Conservation (phyloP, 2,113 vertebrate species). For the Rhinoderma darwinii region DNA sequence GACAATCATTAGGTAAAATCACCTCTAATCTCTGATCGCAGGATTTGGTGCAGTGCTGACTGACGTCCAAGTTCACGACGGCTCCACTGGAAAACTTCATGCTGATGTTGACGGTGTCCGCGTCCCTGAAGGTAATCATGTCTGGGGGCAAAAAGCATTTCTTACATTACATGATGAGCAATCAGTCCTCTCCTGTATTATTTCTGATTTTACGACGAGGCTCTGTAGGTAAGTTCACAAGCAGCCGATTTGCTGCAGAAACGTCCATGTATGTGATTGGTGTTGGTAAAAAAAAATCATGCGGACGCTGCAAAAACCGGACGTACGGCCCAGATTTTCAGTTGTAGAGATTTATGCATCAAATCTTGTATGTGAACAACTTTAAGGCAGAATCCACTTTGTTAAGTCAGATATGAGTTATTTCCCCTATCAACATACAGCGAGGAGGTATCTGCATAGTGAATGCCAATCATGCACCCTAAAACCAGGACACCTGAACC, state of each 20-base stretch:
- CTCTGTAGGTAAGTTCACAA: background rate
- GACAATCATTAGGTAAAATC: background rate
- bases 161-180: background rate
- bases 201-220: background rate
- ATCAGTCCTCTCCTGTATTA: background rate
- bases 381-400: too few relatives aligned
- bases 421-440: too few relatives aligned
- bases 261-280: too few relatives aligned
- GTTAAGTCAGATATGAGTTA: too few relatives aligned
- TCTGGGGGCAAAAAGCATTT: background rate
- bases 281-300: background rate
- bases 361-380: too few relatives aligned
- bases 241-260: background rate
- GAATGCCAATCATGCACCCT: too few relatives aligned
- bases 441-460: too few relatives aligned
- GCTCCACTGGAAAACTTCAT: constrained; percentile 64
- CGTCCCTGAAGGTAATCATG: constrained; percentile 62
- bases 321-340: too few relatives aligned
- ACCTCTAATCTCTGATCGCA: constrained; percentile 67
- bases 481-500: too few relatives aligned
- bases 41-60: constrained; percentile 67
- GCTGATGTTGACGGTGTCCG: constrained; percentile 60
- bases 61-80: constrained; percentile 63
- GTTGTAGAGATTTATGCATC: too few relatives aligned
- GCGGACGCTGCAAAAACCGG: background rate